A percentile compares a stretch with the other conserved stretches of the same genome.
Conservation (phyloP, 1,140 invertebrate genomes). For the Trichonephila inaurata region DNA sequence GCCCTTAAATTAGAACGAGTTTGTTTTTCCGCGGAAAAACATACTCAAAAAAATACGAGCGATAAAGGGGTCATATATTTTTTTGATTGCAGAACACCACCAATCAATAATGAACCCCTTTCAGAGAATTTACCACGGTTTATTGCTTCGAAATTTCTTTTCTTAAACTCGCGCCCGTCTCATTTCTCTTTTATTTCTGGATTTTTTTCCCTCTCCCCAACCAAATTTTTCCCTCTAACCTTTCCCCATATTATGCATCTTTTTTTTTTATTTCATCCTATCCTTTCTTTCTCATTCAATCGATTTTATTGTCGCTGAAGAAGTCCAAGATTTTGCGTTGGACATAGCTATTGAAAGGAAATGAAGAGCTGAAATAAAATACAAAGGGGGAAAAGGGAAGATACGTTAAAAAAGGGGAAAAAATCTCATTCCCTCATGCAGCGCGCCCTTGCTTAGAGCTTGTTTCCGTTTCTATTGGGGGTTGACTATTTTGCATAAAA, state of each 20-base stretch:
- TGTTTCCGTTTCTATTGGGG: slow-evolving; percentile 36
- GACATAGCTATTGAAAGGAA: slow-evolving; percentile 15
- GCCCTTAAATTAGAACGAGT: slow-evolving; percentile 32
- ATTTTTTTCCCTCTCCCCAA: not conserved
- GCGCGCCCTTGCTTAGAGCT: not conserved
- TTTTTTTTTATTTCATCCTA: not conserved
- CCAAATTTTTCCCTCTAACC: not conserved
- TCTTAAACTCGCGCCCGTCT: slow-evolving; percentile 36
- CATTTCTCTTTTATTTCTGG: not conserved
- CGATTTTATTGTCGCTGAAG: slow-evolving; percentile 36
- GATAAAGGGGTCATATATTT: slow-evolving; percentile 38
- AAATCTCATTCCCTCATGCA: slow-evolving; percentile 31
- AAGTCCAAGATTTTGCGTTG: not conserved
- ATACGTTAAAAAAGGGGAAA: not conserved
- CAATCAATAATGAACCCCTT: slow-evolving; percentile 34
- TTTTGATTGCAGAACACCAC: slow-evolving; percentile 6
- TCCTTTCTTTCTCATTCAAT: not conserved
- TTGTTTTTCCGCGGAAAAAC: slow-evolving; percentile 18
- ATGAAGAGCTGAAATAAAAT: slow-evolving; percentile 46
- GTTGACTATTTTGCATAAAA: slow-evolving; percentile 46
- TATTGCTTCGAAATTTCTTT: slow-evolving; percentile 42
- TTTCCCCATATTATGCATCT: slow-evolving; percentile 2
- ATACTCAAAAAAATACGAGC: not conserved
- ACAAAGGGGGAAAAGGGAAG: not conserved
- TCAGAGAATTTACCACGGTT: slow-evolving; percentile 48